Conservation (phyloP, 2,113 vertebrate genomes). For the Erpornis zantholeuca region DNA sequence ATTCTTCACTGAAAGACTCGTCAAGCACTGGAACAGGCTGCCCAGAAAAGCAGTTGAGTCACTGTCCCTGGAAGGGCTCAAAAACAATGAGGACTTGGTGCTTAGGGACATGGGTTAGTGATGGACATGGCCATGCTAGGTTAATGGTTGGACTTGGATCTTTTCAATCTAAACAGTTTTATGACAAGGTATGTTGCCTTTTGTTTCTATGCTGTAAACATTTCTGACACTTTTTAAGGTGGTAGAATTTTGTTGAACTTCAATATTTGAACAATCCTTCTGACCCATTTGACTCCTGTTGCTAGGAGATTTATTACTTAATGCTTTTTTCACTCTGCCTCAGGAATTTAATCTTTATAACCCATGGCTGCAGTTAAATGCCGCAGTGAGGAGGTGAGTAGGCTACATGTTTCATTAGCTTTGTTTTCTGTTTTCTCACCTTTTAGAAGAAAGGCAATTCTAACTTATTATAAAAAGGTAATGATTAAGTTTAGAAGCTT, state of each 20-base stretch:
- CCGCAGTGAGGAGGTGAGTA: not conserved
- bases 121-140: not conserved
- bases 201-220: not conserved
- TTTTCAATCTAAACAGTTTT: not conserved
- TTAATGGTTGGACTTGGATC: not conserved
- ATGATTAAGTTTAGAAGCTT: not conserved
- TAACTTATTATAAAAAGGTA: not conserved
- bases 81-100: not conserved
- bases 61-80: not conserved
- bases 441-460: not conserved
- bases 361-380: not conserved
- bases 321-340: not conserved
- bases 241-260: not conserved
- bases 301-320: not conserved
- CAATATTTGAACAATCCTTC: not conserved
- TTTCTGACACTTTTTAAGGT: not conserved
- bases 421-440: not conserved
- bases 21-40: not conserved
- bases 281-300: not conserved
- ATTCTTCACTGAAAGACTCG: not conserved
- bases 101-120: not conserved
- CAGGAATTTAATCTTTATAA: not conserved
- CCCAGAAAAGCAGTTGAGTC: not conserved
- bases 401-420: accelerated
- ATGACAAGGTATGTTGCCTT: not conserved